Evolutionary conservation across 2,113 vertebrate genomes (phyloP).

Genomic region (Myotis lucifugus): DNA sequence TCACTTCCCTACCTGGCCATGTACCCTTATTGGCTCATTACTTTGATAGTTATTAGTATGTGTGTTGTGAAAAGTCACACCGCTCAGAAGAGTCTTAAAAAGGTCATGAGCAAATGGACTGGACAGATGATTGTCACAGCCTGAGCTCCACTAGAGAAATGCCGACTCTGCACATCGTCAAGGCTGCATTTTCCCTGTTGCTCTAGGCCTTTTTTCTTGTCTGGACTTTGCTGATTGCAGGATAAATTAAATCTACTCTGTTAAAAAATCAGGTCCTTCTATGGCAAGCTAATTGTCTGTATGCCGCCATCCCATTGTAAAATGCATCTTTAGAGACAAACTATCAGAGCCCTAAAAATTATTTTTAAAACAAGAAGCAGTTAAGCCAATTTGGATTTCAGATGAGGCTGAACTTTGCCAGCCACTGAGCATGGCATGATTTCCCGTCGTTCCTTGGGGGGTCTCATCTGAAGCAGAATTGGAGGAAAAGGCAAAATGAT

Average conservation of each 20-base stretch:
- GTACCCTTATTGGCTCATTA: not conserved
- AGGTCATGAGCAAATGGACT: not conserved
- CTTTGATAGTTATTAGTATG: not conserved
- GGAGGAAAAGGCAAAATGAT: slow-evolving; percentile 67
- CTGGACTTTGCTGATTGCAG: not conserved
- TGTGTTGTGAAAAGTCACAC: not conserved
- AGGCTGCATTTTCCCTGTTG: not conserved
- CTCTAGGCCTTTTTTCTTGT: not conserved
- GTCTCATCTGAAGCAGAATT: slow-evolving; percentile 62
- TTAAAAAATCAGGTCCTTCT: slow-evolving; percentile 17
- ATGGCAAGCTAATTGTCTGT: not conserved
- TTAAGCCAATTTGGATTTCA: slow-evolving; percentile 66
- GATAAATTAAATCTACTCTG: slow-evolving; percentile 12
- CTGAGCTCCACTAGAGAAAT: not conserved
- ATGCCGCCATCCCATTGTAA: not conserved
- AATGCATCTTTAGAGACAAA: slow-evolving; percentile 42
- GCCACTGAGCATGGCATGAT: slow-evolving; percentile 46
- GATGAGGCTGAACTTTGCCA: slow-evolving; percentile 60
- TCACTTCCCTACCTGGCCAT: not conserved
- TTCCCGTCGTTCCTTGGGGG: slow-evolving; percentile 58
- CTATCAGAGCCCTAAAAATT: slow-evolving; percentile 26
- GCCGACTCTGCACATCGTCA: not conserved
- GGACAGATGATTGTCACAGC: not conserved
- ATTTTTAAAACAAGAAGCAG: slow-evolving; percentile 42
- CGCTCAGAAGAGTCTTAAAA: not conserved